These are phyloP conservation scores for Brachionus sp. DNA, from an alignment of 1,140 invertebrate genomes.

Conservation along the genomic window DNA sequence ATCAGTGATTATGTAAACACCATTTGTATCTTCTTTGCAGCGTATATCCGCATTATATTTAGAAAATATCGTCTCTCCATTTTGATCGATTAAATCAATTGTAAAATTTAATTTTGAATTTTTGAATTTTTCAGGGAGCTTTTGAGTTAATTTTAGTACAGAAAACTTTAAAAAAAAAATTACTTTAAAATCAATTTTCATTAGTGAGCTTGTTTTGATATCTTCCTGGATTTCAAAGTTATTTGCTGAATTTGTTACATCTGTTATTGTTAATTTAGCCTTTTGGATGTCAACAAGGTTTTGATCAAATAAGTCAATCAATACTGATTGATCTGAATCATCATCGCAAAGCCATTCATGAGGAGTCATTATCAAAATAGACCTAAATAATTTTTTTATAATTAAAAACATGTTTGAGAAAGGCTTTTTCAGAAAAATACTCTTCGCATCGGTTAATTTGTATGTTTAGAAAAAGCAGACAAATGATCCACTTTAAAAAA, in stretches of 20 bases:
- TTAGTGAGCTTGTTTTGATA: not conserved
- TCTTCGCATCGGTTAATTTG: not conserved
- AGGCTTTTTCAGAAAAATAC: not conserved
- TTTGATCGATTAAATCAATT: not conserved
- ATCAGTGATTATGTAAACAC: not conserved
- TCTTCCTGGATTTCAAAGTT: not conserved
- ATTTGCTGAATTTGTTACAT: not conserved
- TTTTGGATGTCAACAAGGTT: not conserved
- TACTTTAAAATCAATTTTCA: not conserved
- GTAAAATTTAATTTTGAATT: not conserved
- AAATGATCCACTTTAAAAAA: not conserved
- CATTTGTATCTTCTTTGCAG: not conserved
- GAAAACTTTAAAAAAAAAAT: not conserved
- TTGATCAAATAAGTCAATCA: not conserved
- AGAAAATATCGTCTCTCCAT: not conserved
- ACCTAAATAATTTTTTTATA: not conserved
- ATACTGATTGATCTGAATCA: not conserved
- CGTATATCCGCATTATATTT: not conserved
- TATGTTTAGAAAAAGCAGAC: not conserved
- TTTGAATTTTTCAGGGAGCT: not conserved
- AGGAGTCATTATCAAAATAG: conserved; percentile 2
- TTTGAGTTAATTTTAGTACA: not conserved
- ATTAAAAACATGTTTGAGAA: not conserved
- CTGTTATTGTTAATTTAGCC: not conserved
- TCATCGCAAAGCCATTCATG: not conserved